These are phyloP conservation scores for Garra rufa DNA, from an alignment of 2,113 vertebrate genomes.

Conservation along the genomic window DNA sequence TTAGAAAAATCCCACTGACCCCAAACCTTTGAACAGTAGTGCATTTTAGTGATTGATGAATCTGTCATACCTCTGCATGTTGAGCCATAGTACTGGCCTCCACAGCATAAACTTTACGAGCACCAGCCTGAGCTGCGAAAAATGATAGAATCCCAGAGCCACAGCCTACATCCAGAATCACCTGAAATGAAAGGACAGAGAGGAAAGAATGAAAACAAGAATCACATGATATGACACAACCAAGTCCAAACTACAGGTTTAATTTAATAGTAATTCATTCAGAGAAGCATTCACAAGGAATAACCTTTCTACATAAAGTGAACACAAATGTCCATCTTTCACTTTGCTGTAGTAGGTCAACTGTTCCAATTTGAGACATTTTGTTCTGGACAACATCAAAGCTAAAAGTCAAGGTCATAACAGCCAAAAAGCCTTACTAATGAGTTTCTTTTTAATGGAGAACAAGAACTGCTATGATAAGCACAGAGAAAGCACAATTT, in stretches of 20 bases:
- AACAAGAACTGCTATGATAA: neutral
- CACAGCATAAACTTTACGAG: conserved; percentile 93
- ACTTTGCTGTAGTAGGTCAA: neutral
- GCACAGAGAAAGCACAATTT: neutral
- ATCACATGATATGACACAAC: neutral
- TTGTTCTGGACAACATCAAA: neutral
- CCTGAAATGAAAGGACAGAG: conserved; percentile 69
- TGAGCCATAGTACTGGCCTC: conserved; percentile 98
- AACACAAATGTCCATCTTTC: neutral
- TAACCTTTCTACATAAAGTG: neutral
- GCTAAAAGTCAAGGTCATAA: neutral
- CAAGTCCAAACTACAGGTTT: neutral
- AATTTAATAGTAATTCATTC: neutral
- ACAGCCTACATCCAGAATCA: conserved; percentile 93
- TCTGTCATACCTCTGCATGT: conserved; percentile 85
- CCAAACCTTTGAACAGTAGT: neutral
- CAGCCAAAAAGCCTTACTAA: neutral
- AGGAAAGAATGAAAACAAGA: neutral
- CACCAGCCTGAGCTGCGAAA: conserved; percentile 94
- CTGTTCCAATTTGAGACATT: neutral
- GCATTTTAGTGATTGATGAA: neutral
- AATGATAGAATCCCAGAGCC: conserved; percentile 96
- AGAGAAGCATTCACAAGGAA: neutral
- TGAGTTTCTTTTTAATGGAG: neutral
- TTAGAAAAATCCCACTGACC: neutral